A percentile compares a stretch with the other conserved stretches of the same genome.
Conservation (phyloP, 2,797 vertebrate genomes). For the Astyanax mexicanus region DNA sequence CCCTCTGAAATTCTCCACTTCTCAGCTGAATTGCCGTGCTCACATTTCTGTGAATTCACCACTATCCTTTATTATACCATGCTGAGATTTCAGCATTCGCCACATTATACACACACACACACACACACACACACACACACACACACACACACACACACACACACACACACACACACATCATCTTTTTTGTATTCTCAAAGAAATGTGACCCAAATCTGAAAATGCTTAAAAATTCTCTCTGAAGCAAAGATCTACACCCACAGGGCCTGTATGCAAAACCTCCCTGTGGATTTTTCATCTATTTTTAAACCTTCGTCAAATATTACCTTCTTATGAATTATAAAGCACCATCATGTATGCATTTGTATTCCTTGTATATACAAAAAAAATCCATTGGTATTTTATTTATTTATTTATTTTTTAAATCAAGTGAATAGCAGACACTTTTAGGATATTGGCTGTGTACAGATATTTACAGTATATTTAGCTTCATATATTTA, state of each 20-base stretch:
- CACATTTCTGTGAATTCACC: neutral
- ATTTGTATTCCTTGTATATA: neutral
- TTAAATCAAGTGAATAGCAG: neutral
- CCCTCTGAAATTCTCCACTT: no score
- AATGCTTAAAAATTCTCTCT: constrained; percentile 26
- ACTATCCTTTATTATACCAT: neutral
- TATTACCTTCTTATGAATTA: constrained; percentile 16
- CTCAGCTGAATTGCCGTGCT: no score
- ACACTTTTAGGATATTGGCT: neutral
- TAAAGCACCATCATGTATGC: constrained; percentile 1
- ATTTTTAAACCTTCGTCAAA: constrained; percentile 14
- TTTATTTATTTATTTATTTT: neutral
- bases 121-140: neutral
- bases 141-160: neutral
- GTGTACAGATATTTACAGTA: neutral
- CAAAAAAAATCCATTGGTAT: neutral
- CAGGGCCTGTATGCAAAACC: constrained; percentile 9
- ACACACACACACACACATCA: neutral
- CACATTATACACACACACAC: neutral
- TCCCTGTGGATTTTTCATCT: constrained; percentile 9
- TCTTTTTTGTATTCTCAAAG: neutral
- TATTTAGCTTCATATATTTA: no score
- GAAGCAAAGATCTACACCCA: constrained; percentile 11
- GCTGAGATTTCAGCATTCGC: neutral
- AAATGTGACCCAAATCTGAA: neutral